Conservation (phyloP, 2,113 vertebrate species). For the Symphodus melops region DNA sequence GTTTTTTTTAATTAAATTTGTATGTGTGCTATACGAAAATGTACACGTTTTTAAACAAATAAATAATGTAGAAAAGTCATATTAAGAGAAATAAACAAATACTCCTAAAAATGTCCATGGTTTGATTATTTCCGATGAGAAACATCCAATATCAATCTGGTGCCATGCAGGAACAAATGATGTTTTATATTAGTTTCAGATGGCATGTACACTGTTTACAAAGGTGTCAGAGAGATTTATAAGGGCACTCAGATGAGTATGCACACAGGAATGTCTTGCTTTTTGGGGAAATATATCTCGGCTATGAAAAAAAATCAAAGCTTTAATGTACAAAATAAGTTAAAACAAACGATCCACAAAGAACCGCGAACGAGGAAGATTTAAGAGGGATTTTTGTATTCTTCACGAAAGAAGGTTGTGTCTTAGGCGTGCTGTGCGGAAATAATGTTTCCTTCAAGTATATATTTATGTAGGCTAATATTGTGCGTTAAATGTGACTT, state of each 20-base stretch:
- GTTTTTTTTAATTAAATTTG: slow-evolving; percentile 58
- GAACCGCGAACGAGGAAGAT: slow-evolving; percentile 30
- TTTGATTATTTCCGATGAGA: slow-evolving; percentile 63
- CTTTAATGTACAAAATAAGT: slow-evolving; percentile 80
- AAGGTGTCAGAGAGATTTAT: slow-evolving; percentile 84
- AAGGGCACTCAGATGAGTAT: slow-evolving; percentile 75
- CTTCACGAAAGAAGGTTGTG: slow-evolving; percentile 28
- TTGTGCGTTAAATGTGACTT: slow-evolving; percentile 65
- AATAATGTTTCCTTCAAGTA: slow-evolving; percentile 72
- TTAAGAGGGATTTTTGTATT: slow-evolving; percentile 41
- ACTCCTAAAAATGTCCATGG: slow-evolving; percentile 64
- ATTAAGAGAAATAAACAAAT: slow-evolving; percentile 35
- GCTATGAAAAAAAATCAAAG: slow-evolving; percentile 41
- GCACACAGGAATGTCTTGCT: slow-evolving; percentile 75
- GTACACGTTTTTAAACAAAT: slow-evolving; percentile 73
- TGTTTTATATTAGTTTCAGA: slow-evolving; percentile 71
- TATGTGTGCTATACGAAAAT: slow-evolving; percentile 64
- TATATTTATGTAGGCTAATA: slow-evolving; percentile 9
- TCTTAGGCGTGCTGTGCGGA: slow-evolving; percentile 63
- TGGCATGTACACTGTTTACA: slow-evolving; percentile 82
- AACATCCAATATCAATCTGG: slow-evolving; percentile 52
- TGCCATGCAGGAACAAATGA: slow-evolving; percentile 76
- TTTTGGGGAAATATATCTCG: slow-evolving; percentile 63
- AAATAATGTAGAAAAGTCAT: slow-evolving; percentile 69
- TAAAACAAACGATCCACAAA: slow-evolving; percentile 72